Base-by-base conservation (phyloP, 2,797 vertebrate species). In the Trematocara caparti region DNA sequence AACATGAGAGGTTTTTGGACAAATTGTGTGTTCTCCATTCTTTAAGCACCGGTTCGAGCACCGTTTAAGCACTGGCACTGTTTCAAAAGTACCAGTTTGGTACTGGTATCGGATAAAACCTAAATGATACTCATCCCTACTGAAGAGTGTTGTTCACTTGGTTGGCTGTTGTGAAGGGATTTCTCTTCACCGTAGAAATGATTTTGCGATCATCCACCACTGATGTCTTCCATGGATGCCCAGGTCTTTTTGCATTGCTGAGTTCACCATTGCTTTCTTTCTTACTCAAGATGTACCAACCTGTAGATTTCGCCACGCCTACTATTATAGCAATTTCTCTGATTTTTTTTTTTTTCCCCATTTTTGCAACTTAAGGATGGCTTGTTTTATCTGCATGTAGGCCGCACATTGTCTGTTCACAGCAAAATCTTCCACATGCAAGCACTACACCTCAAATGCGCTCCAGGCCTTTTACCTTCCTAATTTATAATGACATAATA, bases 281-380 rank as follows among this genome's bases (percentile, higher is more conserved):
- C 27, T 57, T 57, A 32, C 53, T 32, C 53, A 57, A 57, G 4
- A 9, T 57, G 27, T 32, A 57, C 27, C 53, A 57, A 57, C 27
- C 27, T 57, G 15, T 32, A 57, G 53, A 57, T 57, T 57, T 32
- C 0, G 4, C 27, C 53, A 55, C 0, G 8, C 27, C 53, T 55
- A 32, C 53, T 55, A 32, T 55, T 55, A 30, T 55, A 17, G 27
- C 8, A 55, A 55, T 2, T 55, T 55, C 53, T 55, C 7, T 9
- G 24, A 3, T 3, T 13, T 9, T 6, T 55, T 55, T 55, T 55
- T 32, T 47, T 0, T 24, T 3, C 24, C 2, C 27, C 0, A 0
- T 55, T 55, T 55, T 55, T 0, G 1, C 53, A 55, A 55, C 27
- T 55, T 55, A 57, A 32, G 53, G 27, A 57, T 32, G 53, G 27